A percentile compares a stretch with the other conserved stretches of the same genome.
Evolutionary conservation across 2,797 vertebrate species (phyloP).

Genomic region (Rhinella marina): DNA sequence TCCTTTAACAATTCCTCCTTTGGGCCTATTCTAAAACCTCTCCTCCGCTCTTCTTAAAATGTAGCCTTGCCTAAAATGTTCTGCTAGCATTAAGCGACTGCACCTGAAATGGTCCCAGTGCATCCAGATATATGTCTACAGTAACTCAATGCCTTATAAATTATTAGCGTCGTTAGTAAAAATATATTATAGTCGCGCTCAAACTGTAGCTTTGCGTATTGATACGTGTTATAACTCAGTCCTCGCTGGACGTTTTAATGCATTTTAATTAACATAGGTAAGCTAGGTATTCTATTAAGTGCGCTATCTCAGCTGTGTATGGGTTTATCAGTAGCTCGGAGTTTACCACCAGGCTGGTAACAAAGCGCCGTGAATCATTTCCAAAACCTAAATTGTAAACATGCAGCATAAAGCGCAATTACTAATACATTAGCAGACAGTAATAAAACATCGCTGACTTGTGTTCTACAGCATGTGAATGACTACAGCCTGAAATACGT

Average conservation of each 20-base stretch:
- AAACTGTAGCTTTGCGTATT: not conserved
- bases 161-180: not conserved
- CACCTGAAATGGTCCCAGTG: not conserved
- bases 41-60: not conserved
- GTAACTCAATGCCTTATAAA: not conserved
- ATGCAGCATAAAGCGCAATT: conserved; percentile 43
- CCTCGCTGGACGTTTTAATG: conserved; percentile 25
- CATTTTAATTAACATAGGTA: conserved; percentile 28
- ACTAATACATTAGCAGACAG: conserved; percentile 47
- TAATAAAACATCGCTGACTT: conserved; percentile 25
- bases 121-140: not conserved
- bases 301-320: not conserved
- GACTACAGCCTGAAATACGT: conserved; percentile 28
- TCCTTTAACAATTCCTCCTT: no score
- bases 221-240: not conserved
- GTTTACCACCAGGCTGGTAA: not conserved
- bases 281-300: conserved; percentile 12
- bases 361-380: conserved; percentile 14
- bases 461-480: conserved; percentile 8
- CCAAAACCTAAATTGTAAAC: conserved; percentile 27
- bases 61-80: not conserved
- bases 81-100: not conserved
- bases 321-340: conserved; percentile 9
- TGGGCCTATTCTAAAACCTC: not conserved
- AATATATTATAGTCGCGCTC: not conserved